Evolutionary conservation across 2,888 invertebrate species (phyloP).

Genomic region (Lydus trimaculatus): DNA sequence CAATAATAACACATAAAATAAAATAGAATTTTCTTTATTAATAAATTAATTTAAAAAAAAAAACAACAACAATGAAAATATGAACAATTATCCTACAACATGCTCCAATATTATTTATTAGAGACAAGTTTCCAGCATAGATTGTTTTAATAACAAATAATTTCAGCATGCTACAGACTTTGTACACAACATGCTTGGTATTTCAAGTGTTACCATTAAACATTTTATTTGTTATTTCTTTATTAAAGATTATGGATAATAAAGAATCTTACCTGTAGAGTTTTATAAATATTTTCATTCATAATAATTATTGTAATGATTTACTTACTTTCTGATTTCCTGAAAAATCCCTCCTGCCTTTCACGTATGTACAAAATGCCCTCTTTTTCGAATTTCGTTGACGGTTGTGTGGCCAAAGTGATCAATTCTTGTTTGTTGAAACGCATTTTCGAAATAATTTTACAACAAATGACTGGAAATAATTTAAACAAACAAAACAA

Average conservation of each 20-base stretch:
- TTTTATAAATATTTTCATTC: neutral
- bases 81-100: slow-evolving; percentile 5
- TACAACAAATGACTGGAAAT: neutral
- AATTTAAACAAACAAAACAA: neutral
- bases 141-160: neutral
- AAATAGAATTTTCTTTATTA: neutral
- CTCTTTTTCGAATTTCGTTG: slow-evolving; percentile 90
- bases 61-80: too few species aligned
- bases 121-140: slow-evolving; percentile 5
- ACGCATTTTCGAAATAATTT: slow-evolving; percentile 70
- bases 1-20: neutral
- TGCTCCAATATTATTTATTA: slow-evolving; percentile 12
- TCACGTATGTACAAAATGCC: slow-evolving; percentile 87
- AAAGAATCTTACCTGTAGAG: neutral
- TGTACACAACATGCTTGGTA: slow-evolving; percentile 5
- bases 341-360: slow-evolving; percentile 90
- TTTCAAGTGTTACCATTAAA: neutral
- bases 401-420: slow-evolving; percentile 84
- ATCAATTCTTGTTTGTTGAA: slow-evolving; percentile 90
- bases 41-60: too few species aligned
- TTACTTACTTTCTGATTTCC: slow-evolving; percentile 87
- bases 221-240: neutral
- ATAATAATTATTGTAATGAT: neutral
- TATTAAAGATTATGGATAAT: neutral
- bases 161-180: slow-evolving; percentile 12